Evolutionary conservation across 2,888 invertebrate species (phyloP), one percentile per base, ranked within the genome.

Genomic region (Lamellibrachia satsuma): DNA sequence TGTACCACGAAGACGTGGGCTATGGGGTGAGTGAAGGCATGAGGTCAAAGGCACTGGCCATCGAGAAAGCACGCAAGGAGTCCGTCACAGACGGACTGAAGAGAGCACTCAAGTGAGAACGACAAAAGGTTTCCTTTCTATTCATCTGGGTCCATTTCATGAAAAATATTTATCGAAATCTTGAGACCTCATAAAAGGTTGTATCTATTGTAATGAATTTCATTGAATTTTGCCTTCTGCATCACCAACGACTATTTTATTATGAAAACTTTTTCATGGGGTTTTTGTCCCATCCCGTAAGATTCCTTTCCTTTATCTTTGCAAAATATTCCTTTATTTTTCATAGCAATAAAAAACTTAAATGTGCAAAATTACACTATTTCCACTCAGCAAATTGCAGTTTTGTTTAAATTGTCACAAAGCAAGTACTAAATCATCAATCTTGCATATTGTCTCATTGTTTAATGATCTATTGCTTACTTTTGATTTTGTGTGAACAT

Each of bases 11-110:
- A 94, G 97, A 97, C 94, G 95, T 96, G 90, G 97, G 97, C 9
- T 97, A 97, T 95, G 97, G 97, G n/a, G 96, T 96, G 1, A 96
- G 96, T 94, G 96, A 96, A 94, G 96, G 96, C 22, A 96, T 96
- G 96, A 96, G 95, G 93, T 96, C 96, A 6, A 97, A 97, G 93
- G 96, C 96, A 9, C 94, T 96, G 90, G 96, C 96, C 6, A 95
- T 97, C 52, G 97, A 97, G 93, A 97, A 96, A 92, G 96, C 96
- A 8, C 95, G 96, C 55, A 96, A 96, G 93, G 96, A 97, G 94
- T 96, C 96, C 11, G 96, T 96, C 8, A 96, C 96, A 52, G 97
- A 97, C 95, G 96, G 96, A 4, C 94, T 97, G 90, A 97, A 97
- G 94, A 94, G 97, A 93, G 96, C 97, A 11, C 94, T 97, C 52